Base-by-base conservation (phyloP, 2,888 invertebrate species). In the Sialis lutaria region DNA sequence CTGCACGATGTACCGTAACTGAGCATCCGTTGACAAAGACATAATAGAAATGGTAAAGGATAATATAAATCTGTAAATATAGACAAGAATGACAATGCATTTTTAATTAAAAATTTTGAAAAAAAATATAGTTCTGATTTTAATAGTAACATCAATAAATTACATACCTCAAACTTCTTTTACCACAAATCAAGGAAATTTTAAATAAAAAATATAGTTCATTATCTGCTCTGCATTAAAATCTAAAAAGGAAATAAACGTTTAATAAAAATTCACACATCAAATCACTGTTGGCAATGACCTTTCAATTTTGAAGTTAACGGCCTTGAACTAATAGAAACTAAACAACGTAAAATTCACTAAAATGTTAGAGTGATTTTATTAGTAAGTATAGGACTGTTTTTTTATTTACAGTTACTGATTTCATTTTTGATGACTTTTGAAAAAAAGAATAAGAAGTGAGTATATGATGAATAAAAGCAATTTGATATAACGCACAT, bases 1-100 rank as follows among this genome's bases (percentile, higher is more conserved):
- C 60, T 86, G 82, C 48, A 83, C 69, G 53, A 89, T 68, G 61
- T 88, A 90, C 47, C 84, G 73, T 56, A 89, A 70, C 64, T 90
- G 88, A 4, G 81, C 80, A 58, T 82, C 82, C 34, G 77, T 64
- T 50, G 71, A 69, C 45, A 73, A 60, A 51, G 62, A 60, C 33
- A 63, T 59, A 67, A 65, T 67, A 39, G 55, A 37, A 37, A 6
- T 7, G 4, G 8, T 37, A 10, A 37, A 10, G 8, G n/a, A 37
- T 37, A 10, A 37, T 12, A 37, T 37, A 37, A 37, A 37, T 10
- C 12, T 37, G 22, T 22, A 22, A 22, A 22, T 22, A 22, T 22
- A 22, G 22, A 22, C 22, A 22, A 2, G 22, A 22, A 22, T 22
- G 22, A 22, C 22, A 37, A 37, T 10, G 10, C 12, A 37, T 1